Evolutionary conservation across 2,888 invertebrate species (phyloP).

Genomic region (Geotrupes spiniger): DNA sequence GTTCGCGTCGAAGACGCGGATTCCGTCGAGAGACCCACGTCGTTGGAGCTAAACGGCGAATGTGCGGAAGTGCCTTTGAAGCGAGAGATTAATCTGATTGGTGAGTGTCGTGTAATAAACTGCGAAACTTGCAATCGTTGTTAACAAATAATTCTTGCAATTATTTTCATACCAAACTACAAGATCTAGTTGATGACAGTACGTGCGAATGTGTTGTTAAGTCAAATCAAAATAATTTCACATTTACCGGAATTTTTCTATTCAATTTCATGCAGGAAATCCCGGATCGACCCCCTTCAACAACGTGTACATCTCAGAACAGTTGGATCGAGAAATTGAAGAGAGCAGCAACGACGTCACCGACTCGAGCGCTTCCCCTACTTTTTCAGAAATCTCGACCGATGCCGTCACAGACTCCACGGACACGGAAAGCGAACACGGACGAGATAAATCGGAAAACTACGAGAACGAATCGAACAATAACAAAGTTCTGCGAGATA

Average conservation of each 20-base stretch:
- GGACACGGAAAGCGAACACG: constrained; percentile 21
- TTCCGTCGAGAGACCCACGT: constrained; percentile 18
- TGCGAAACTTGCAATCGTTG: too few relatives aligned
- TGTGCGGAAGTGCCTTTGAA: constrained; percentile 11
- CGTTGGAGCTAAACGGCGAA: constrained; percentile 14
- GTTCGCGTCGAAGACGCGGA: constrained; percentile 14
- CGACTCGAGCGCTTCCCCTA: constrained; percentile 41
- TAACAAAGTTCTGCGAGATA: too few relatives aligned
- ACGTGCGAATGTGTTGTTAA: neutral
- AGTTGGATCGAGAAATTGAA: constrained; percentile 25
- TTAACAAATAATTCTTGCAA: too few relatives aligned
- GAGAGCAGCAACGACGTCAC: constrained; percentile 22
- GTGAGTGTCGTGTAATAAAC: too few relatives aligned
- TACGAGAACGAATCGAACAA: neutral
- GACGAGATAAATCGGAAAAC: constrained; percentile 7
- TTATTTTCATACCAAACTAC: too few relatives aligned
- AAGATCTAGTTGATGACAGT: too few relatives aligned
- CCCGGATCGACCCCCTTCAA: constrained; percentile 51
- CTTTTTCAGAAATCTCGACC: constrained; percentile 37
- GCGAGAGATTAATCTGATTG: constrained; percentile 37
- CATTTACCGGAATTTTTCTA: too few relatives aligned
- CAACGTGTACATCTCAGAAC: constrained; percentile 45
- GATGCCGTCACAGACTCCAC: constrained; percentile 32
- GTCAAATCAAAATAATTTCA: neutral
- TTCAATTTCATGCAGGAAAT: constrained; percentile 32